Percentiles rank a stretch among this genome's conserved stretches.
Evolutionary conservation across 37 sponge, comb jelly and placozoan species (phyloP).

Genomic region (Halisarca cf. caerulea): DNA sequence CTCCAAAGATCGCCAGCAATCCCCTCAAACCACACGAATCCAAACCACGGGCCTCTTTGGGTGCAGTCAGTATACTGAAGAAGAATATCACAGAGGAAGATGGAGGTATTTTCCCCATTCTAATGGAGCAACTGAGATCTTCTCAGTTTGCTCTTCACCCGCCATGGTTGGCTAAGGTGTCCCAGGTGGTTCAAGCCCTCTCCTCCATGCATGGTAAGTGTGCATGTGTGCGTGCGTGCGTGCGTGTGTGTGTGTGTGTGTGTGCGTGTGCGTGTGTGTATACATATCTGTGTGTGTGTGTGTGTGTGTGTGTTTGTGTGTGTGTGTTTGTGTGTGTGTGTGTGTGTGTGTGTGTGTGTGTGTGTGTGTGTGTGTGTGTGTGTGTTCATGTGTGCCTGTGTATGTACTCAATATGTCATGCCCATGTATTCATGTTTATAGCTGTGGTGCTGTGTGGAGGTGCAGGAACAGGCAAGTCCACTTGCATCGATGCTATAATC

Average conservation of each 20-base stretch:
- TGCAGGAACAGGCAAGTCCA: slow-evolving; percentile 72
- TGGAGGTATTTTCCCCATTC: no score
- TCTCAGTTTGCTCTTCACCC: not conserved
- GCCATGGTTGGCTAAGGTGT: not conserved
- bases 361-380: not conserved
- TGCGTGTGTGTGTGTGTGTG: not conserved
- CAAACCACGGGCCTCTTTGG: not conserved
- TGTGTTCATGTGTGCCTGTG: not conserved
- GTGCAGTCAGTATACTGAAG: not conserved
- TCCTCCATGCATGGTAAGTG: not conserved
- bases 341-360: not conserved
- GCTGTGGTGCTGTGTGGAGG: slow-evolving; percentile 74
- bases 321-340: not conserved
- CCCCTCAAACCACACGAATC: no score
- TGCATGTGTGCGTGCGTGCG: not conserved
- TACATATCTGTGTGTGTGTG: not conserved
- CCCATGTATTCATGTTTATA: not conserved
- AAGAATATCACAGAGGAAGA: no score
- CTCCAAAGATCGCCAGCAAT: no score
- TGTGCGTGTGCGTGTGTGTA: not conserved
- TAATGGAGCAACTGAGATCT: not conserved
- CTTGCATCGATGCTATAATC: slow-evolving; percentile 60
- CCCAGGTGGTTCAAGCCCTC: not conserved
- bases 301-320: not conserved
- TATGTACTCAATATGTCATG: not conserved